Evolutionary conservation across 2,888 invertebrate genomes (phyloP), one percentile per base, ranked within the genome.

Genomic region (Cataglyphis albicans): DNA sequence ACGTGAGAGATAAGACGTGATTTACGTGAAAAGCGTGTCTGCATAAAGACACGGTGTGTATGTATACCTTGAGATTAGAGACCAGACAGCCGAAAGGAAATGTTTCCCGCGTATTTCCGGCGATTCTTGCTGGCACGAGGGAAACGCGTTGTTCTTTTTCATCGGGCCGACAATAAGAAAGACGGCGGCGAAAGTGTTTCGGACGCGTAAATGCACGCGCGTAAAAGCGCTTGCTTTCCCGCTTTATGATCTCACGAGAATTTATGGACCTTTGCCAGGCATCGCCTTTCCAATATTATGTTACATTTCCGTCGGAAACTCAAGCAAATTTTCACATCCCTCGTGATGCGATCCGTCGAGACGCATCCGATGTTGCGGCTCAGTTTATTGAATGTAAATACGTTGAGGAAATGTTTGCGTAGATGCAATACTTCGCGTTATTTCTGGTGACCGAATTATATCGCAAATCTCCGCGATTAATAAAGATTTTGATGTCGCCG

Each of bases 71-170:
- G 25, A 65, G 67, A 76, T 76, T 76, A 65, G 52, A 65, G 52
- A 25, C 35, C 38, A 38, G 55, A 9, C 67, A 25, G 35, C 35
- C 38, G 75, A 75, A 65, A 38, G 67, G 55, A 76, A 76, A 67
- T 55, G 67, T 55, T 76, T 67, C 55, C 29, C 55, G n/a, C 67
- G 55, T 57, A 55, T 67, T 76, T 76, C 76, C 76, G 76, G 76
- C 29, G 76, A 76, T 76, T 76, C 76, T 76, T 25, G 29, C n/a
- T 15, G 15, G 35, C 52, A 21, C 65, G 7, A 12, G 52, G 10
- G n/a, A 76, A 76, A 35, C 64, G 32, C 52, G 21, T 18, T 55
- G 64, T 48, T 52, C 25, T 25, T 21, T 55, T 52, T 52, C 44
- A 38, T 55, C 38, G 21, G 18, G 6, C 25, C 18, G 7, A 65